Evolutionary conservation across 1,140 invertebrate genomes (phyloP), one percentile per base, ranked within the genome.

Genomic region (Euwallacea similis): DNA sequence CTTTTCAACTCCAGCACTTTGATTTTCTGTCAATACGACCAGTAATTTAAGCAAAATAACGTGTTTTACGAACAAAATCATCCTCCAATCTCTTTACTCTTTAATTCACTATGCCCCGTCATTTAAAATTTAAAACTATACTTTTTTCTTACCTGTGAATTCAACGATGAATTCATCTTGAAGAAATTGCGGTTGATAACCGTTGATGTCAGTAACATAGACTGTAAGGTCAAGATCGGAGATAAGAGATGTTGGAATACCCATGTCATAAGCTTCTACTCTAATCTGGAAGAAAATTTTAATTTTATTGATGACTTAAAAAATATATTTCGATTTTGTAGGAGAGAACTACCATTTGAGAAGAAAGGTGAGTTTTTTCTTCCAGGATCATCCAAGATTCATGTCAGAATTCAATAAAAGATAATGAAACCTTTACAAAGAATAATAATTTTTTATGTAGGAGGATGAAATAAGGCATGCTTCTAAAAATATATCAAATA

Each of bases 161-260:
- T 93, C 93, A 0, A 93, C 84, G 16, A 84, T 77, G 74, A 91
- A 88, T 56, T 88, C 83, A 73, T 91, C 89, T n/a, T 90, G 81
- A 11, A 91, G 82, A 82, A 97, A 97, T 74, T 94, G 89, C 0
- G 95, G 95, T 74, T 93, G 90, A 78, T 92, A 94, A 78, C 94
- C 93, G 81, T 96, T 94, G 0, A 96, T 90, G 81, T 96, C 94
- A 47, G 90, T 88, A 0, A 97, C 91, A 76, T 95, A 94, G 74
- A 97, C 90, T n/a, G 91, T 93, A 0, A 97, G 80, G 81, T 96
- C 94, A 7, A 96, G 82, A 81, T 96, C 94, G 0, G 91, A 91
- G 63, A 92, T 94, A 0, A 97, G 80, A 0, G 93, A 88, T 1
- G 93, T 94, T 7, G 94, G 94, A 6, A 89, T 83, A 0, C 93